These are phyloP conservation scores for Agriopis marginaria DNA, from an alignment of 2,888 invertebrate species.

Conservation along the genomic window DNA sequence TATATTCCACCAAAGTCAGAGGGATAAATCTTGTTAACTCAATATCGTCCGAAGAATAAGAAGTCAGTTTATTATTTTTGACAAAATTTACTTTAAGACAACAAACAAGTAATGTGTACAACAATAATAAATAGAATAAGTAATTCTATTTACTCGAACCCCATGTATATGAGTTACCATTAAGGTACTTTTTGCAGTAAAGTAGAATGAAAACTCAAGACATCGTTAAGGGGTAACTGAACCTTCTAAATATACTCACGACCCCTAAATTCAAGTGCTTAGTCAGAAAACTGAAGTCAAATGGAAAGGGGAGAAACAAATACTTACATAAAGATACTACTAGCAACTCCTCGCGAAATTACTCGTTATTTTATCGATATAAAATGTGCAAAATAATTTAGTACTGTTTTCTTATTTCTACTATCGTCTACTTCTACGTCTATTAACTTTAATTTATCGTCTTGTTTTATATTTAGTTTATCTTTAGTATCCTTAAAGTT, in stretches of 20 bases:
- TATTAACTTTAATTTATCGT: not conserved
- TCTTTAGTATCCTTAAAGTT: not conserved
- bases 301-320: constrained; percentile 36
- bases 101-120: constrained; percentile 11
- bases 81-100: not conserved
- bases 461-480: not conserved
- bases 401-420: too few species aligned
- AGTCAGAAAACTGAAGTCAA: constrained; percentile 42
- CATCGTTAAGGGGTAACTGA: constrained; percentile 44
- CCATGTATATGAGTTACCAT: constrained; percentile 18
- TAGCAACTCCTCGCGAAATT: constrained; percentile 9
- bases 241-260: constrained; percentile 43
- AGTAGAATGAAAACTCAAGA: constrained; percentile 41
- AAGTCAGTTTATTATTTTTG: too few species aligned
- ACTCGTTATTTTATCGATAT: too few species aligned
- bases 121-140: not conserved
- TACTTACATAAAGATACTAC: constrained; percentile 3
- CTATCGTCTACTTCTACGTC: not conserved
- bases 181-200: constrained; percentile 14
- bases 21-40: too few species aligned
- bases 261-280: constrained; percentile 44
- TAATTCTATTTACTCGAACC: constrained; percentile 16
- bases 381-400: too few species aligned
- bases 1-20: too few species aligned
- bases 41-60: too few species aligned